Conservation (phyloP, 2,797 vertebrate genomes). For the Fistularia commersonii region DNA sequence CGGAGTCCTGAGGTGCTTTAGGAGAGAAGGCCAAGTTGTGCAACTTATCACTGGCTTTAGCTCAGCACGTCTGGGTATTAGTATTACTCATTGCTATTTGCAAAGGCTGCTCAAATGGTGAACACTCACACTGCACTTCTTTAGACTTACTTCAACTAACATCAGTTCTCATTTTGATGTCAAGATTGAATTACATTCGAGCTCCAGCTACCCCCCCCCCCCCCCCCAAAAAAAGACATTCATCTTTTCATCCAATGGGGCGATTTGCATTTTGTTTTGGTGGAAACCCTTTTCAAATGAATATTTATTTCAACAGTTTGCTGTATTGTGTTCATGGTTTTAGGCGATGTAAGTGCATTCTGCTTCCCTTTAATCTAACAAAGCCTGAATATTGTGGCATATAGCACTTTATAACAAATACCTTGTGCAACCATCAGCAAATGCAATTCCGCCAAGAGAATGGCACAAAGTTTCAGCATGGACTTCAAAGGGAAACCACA, state of each 20-base stretch:
- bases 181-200: neutral
- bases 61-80: too few species aligned
- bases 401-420: conserved; percentile 48
- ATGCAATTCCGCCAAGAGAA: conserved; percentile 54
- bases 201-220: too few species aligned
- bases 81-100: too few species aligned
- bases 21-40: too few species aligned
- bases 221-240: conserved; percentile 1
- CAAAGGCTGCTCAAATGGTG: too few species aligned
- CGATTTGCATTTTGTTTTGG: conserved; percentile 59
- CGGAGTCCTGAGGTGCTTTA: too few species aligned
- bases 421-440: conserved; percentile 40
- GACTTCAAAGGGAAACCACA: conserved; percentile 68
- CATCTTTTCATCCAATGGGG: conserved; percentile 28
- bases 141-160: too few species aligned
- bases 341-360: conserved; percentile 45
- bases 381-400: conserved; percentile 41
- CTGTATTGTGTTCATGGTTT: conserved; percentile 24
- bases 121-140: too few species aligned
- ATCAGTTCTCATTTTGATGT: neutral
- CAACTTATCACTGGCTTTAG: too few species aligned
- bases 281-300: conserved; percentile 45
- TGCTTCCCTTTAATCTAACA: conserved; percentile 66
- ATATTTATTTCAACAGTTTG: conserved; percentile 60
- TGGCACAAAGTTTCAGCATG: conserved; percentile 58